Percentiles rank a stretch among this genome's conserved stretches.
Evolutionary conservation across 2,113 vertebrate genomes (phyloP).

Genomic region (Cnemophilus loriae): DNA sequence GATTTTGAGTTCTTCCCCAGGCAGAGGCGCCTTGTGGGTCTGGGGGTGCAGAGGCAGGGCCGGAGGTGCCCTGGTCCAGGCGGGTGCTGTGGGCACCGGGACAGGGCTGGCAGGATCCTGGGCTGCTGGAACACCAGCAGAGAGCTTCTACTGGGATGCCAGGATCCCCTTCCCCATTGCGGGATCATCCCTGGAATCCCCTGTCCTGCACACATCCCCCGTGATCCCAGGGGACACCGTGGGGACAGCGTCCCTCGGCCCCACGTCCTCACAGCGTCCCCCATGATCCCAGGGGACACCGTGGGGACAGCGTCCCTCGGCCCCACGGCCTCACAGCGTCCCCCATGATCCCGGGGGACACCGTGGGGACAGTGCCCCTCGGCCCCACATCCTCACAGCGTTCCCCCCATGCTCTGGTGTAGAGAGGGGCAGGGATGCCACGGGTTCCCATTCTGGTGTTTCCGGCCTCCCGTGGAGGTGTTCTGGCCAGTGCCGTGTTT

Average conservation of each 20-base stretch:
- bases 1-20: neutral
- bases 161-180: accelerated
- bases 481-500: neutral
- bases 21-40: neutral
- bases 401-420: accelerated
- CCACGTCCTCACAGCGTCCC: accelerated
- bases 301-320: accelerated
- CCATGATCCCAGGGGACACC: accelerated
- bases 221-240: accelerated
- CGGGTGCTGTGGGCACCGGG: accelerated
- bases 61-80: accelerated
- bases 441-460: neutral
- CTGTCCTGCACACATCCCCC: accelerated
- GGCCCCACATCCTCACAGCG: accelerated
- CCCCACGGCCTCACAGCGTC: accelerated
- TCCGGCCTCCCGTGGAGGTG: neutral
- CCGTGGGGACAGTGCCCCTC: accelerated
- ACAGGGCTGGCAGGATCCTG: neutral
- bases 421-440: neutral
- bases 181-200: neutral
- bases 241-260: neutral
- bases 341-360: neutral
- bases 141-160: accelerated
- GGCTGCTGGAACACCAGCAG: neutral
- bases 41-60: neutral